These are phyloP conservation scores for Platycnemis pennipes DNA, from an alignment of 2,888 invertebrate species.

Conservation along the genomic window DNA sequence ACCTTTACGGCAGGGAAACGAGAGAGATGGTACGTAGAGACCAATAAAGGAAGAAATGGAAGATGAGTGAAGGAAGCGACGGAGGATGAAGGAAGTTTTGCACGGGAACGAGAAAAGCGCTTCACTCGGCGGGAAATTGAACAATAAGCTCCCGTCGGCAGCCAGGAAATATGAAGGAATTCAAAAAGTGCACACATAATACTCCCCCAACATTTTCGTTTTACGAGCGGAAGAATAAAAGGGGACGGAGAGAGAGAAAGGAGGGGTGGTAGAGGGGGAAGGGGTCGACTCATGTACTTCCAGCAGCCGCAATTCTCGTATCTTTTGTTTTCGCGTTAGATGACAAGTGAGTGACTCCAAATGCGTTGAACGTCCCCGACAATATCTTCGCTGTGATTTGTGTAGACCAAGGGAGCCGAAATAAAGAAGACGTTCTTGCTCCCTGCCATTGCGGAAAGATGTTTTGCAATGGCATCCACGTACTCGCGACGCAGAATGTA, in stretches of 20 bases:
- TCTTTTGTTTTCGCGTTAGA: not conserved
- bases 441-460: not conserved
- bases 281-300: not conserved
- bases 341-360: not conserved
- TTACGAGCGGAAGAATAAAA: constrained; percentile 40
- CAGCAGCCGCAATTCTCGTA: constrained; percentile 6
- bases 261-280: not conserved
- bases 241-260: not conserved
- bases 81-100: not conserved
- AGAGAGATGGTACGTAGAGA: not conserved
- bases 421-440: not conserved
- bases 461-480: not conserved
- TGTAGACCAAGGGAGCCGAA: not conserved
- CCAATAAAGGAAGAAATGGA: not conserved
- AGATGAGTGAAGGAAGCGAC: not conserved
- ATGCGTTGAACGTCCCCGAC: not conserved
- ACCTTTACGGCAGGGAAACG: not conserved
- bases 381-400: not conserved
- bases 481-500: not conserved
- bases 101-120: not conserved
- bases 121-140: not conserved
- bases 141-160: not conserved
- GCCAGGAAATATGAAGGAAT: not conserved
- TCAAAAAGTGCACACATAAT: not conserved
- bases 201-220: not conserved